Conservation (phyloP, 2,113 vertebrate species). For the Gymnarchus niloticus region DNA sequence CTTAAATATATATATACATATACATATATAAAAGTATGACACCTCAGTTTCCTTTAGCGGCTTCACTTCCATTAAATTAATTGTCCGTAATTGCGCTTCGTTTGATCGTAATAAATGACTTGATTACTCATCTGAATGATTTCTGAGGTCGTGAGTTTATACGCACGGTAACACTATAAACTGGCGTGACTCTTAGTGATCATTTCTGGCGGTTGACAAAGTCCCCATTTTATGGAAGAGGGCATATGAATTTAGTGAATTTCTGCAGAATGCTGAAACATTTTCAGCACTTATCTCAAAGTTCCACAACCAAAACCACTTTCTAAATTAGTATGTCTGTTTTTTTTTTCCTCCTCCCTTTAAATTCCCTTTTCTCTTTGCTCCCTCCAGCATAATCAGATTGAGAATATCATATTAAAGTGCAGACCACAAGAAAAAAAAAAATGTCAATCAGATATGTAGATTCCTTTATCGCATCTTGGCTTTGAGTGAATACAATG, state of each 20-base stretch:
- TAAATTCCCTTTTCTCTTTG: not conserved
- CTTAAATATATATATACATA: not conserved
- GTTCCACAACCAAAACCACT: slow-evolving; percentile 12
- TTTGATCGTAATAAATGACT: not conserved
- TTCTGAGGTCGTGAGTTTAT: slow-evolving; percentile 1
- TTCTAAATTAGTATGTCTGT: not conserved
- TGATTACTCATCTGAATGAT: not conserved
- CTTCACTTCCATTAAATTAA: slow-evolving; percentile 13
- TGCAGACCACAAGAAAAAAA: slow-evolving; percentile 51
- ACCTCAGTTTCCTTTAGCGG: slow-evolving; percentile 17
- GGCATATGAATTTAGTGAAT: not conserved
- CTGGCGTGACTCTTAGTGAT: too few relatives aligned
- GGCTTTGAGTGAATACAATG: slow-evolving; percentile 56
- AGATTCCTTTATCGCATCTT: slow-evolving; percentile 51
- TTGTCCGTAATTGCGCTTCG: slow-evolving; percentile 12
- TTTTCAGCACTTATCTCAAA: slow-evolving; percentile 1
- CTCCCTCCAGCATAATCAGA: slow-evolving; percentile 48
- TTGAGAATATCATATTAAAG: slow-evolving; percentile 53
- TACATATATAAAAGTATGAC: slow-evolving; percentile 14
- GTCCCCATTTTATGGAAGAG: not conserved
- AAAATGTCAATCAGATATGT: slow-evolving; percentile 65
- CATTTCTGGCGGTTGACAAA: not conserved
- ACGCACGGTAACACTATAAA: not conserved
- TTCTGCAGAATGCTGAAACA: not conserved
- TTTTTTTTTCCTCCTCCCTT: not conserved